Base-by-base conservation (phyloP, 1,140 invertebrate genomes). In the Asobara japonica region DNA sequence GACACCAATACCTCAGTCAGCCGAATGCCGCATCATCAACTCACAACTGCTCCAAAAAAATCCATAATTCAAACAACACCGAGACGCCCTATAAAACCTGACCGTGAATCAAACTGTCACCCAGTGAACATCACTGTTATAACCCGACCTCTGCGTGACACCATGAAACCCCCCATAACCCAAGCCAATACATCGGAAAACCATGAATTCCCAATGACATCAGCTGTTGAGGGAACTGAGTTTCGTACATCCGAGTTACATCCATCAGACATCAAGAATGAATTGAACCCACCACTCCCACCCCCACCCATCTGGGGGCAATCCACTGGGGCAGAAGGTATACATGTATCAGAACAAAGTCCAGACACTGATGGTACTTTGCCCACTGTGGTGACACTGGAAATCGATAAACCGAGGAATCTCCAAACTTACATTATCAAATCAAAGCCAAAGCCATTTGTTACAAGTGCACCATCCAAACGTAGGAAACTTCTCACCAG, bases 361-460 rank as follows among this genome's bases (percentile, higher is more conserved):
- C 1, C n/a, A 16, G 41, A 45, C 41, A 16, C 13, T 45, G 41
- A 45, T 45, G 13, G 13, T 16, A 13, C 41, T 13, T 2, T 45
- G n/a, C 41, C 41, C n/a, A 16, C 41, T 45, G 41, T 45, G 41
- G 10, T 45, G n/a, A 16, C n/a, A 16, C n/a, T 16, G n/a, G 41
- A n/a, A 45, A 45, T 45, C 41, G 41, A 45, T 45, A 45, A 45
- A 45, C 41, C 41, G n/a, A 45, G 18, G 41, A 45, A 45, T 45
- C 41, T 18, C 18, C 10, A n/a, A 45, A 45, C 41, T 45, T 45
- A 45, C 41, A 16, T 45, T 16, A 16, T 45, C 13, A 45, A 45
- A 45, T 45, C 41, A 45, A 5, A 13, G 4, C 5, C 7, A 45
- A 7, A 45, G n/a, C 18, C 41, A 45, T 16, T 13, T 13, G 10